These are phyloP conservation scores for Panthera leo DNA, from an alignment of 2,113 vertebrate species.

Conservation along the genomic window DNA sequence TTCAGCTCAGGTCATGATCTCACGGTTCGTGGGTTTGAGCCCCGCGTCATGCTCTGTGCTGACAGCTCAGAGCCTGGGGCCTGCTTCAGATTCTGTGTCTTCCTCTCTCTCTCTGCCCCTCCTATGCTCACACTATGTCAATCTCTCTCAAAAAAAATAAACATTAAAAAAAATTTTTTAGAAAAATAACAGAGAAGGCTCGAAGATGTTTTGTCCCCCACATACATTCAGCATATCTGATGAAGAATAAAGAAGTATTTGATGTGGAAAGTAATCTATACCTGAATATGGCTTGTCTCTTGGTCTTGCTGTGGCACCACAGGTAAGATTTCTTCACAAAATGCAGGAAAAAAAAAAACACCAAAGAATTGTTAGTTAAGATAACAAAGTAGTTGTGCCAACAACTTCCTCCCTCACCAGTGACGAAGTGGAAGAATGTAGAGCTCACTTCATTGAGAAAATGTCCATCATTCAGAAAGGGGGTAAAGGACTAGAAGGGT, in stretches of 20 bases:
- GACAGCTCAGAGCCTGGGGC: too few species aligned
- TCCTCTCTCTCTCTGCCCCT: too few species aligned
- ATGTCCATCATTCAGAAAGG: slow-evolving; percentile 51
- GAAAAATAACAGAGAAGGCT: not conserved
- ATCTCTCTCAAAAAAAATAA: too few species aligned
- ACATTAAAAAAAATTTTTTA: not conserved
- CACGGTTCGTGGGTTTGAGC: too few species aligned
- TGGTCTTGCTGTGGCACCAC: slow-evolving; percentile 93
- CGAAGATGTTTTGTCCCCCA: slow-evolving; percentile 92
- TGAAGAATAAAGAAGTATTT: slow-evolving; percentile 98
- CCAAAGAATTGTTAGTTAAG: not conserved
- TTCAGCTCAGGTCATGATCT: too few species aligned
- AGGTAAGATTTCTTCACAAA: slow-evolving; percentile 93
- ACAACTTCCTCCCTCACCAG: slow-evolving; percentile 66
- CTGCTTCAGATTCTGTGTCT: too few species aligned
- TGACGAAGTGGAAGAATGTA: slow-evolving; percentile 83
- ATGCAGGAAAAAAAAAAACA: slow-evolving; percentile 75
- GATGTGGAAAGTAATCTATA: slow-evolving; percentile 90
- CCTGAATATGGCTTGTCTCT: slow-evolving; percentile 91
- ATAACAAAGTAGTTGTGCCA: not conserved
- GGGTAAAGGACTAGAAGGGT: slow-evolving; percentile 52
- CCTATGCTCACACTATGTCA: too few species aligned
- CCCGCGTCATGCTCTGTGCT: too few species aligned
- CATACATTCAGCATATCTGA: slow-evolving; percentile 93
- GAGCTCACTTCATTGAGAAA: slow-evolving; percentile 82